A percentile compares a stretch with the other conserved stretches of the same genome.
Conservation (phyloP, 2,888 invertebrate genomes). For the Caenorhabditis uteleia region DNA sequence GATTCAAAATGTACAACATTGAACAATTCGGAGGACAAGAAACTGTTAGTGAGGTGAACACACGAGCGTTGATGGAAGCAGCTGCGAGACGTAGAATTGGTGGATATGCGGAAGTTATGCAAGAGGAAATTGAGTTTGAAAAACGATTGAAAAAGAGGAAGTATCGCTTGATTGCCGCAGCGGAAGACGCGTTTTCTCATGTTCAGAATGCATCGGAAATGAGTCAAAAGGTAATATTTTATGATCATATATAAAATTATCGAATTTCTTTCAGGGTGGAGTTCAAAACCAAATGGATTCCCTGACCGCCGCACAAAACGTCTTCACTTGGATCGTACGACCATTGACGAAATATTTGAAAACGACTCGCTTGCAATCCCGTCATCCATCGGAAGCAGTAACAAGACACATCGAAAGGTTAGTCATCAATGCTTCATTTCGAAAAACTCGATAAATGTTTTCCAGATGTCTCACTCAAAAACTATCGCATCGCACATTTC, state of each 20-base stretch:
- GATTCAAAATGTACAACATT: conserved; percentile 94
- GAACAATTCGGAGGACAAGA: conserved; percentile 75
- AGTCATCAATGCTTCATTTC: neutral
- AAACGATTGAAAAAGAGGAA: conserved; percentile 58
- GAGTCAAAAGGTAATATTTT: conserved; percentile 10
- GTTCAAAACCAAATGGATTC: conserved; percentile 88
- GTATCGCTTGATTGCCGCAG: conserved; percentile 87
- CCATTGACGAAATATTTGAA: conserved; percentile 93
- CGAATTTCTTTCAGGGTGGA: conserved; percentile 14
- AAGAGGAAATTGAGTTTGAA: conserved; percentile 87
- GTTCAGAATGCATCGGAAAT: conserved; percentile 73
- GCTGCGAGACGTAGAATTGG: conserved; percentile 86
- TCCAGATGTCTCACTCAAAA: conserved; percentile 86
- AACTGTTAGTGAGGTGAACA: conserved; percentile 72
- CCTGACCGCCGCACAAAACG: conserved; percentile 93
- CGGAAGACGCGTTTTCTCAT: conserved; percentile 97
- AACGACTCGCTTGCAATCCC: conserved; percentile 91
- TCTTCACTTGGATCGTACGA: conserved; percentile 94
- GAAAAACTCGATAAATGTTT: conserved; percentile 2
- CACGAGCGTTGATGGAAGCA: conserved; percentile 78
- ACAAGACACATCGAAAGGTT: conserved; percentile 52
- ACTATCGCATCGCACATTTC: conserved; percentile 89
- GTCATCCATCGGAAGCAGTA: conserved; percentile 85
- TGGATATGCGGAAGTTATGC: conserved; percentile 85
- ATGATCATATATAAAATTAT: neutral